Evolutionary conservation across 2,797 vertebrate genomes (phyloP).

Genomic region (Enteromius thamalakanensis): DNA sequence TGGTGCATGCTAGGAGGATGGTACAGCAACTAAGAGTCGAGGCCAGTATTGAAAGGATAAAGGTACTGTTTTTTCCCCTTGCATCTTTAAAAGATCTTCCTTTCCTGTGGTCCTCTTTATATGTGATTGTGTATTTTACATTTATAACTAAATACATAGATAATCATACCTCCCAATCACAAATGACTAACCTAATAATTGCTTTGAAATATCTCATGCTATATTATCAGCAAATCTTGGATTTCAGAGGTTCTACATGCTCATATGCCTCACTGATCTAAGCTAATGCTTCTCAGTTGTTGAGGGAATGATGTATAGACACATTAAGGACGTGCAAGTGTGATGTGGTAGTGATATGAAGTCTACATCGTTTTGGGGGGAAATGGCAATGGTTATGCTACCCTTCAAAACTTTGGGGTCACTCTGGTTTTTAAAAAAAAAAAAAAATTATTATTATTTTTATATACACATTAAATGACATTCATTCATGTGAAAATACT

Average conservation of each 20-base stretch:
- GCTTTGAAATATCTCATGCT: not conserved
- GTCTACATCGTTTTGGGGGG: not conserved
- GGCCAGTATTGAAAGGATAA: constrained; percentile 93
- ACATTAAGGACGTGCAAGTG: not conserved
- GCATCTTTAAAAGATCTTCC: not conserved
- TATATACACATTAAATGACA: not conserved
- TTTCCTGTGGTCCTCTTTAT: not conserved
- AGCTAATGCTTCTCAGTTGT: not conserved
- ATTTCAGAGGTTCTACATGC: not conserved
- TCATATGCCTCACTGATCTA: not conserved
- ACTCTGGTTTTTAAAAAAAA: not conserved
- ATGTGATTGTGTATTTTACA: not conserved
- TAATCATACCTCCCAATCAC: not conserved
- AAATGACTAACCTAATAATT: not conserved
- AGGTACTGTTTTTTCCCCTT: constrained; percentile 76
- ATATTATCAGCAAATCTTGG: not conserved
- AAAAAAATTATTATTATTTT: too few relatives aligned
- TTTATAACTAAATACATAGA: not conserved
- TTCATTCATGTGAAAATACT: not conserved
- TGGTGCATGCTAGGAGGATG: constrained; percentile 82
- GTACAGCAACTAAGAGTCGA: constrained; percentile 92
- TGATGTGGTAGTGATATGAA: not conserved
- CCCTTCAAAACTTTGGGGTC: not conserved
- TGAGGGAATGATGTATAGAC: not conserved
- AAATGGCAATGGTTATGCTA: not conserved